These are phyloP conservation scores for Cephus rjabovi DNA, from an alignment of 2,888 invertebrate genomes.

Conservation along the genomic window DNA sequence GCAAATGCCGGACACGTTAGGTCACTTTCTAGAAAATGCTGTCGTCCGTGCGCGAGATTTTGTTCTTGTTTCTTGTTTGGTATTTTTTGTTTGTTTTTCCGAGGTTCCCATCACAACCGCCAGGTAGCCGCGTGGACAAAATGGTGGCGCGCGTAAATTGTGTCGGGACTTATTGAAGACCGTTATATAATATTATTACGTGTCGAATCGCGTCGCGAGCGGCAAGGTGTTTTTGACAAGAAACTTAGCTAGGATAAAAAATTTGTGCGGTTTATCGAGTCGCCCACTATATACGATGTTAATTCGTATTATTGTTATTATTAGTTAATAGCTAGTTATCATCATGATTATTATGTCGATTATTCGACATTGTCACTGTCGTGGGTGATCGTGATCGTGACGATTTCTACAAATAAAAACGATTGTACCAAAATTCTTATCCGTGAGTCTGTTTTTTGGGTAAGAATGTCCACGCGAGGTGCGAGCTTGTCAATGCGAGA, in stretches of 20 bases:
- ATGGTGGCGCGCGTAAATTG: background rate
- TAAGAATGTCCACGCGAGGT: background rate
- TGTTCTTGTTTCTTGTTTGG: too few species aligned
- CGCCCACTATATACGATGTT: background rate
- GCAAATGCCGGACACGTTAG: too few species aligned
- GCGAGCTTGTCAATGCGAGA: background rate
- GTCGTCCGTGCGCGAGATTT: too few species aligned
- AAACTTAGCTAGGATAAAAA: constrained; percentile 42
- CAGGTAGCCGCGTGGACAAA: background rate
- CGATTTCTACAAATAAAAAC: background rate
- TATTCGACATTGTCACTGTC: background rate
- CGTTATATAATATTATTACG: background rate
- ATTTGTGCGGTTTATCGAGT: constrained; percentile 25
- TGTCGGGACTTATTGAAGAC: background rate
- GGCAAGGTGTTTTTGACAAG: constrained; percentile 6
- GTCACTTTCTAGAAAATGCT: too few species aligned
- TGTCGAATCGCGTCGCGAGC: background rate
- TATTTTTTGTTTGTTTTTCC: too few species aligned
- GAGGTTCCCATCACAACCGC: background rate
- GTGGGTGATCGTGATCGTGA: background rate
- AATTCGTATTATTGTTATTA: background rate
- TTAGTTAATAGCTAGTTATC: background rate
- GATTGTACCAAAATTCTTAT: constrained; percentile 4
- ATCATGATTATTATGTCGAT: background rate
- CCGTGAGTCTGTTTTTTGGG: background rate